Evolutionary conservation across 2,888 invertebrate species (phyloP).

Genomic region (Blera fallax): DNA sequence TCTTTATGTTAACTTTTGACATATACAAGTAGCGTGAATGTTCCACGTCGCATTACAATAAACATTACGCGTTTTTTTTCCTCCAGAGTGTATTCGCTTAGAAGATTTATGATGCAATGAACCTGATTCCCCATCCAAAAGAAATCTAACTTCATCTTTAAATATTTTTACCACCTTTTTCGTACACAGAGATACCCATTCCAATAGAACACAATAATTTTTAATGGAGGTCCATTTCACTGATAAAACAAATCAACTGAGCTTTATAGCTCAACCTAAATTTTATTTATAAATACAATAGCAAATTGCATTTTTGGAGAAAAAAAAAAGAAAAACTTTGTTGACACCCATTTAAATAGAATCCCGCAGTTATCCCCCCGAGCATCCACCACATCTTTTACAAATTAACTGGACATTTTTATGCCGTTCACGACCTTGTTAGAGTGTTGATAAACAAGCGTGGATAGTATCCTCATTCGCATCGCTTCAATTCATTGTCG

Average conservation of each 20-base stretch:
- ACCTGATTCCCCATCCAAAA: too few relatives aligned
- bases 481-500: conserved; percentile 18
- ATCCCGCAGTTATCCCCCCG: background rate
- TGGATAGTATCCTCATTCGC: background rate
- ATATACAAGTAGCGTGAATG: too few relatives aligned
- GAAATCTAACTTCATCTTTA: too few relatives aligned
- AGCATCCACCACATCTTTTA: background rate
- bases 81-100: too few relatives aligned
- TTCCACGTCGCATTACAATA: too few relatives aligned
- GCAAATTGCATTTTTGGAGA: background rate
- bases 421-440: conserved; percentile 18
- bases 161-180: too few relatives aligned
- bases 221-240: background rate
- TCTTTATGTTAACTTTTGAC: too few relatives aligned
- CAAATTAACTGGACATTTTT: conserved; percentile 16
- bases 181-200: too few relatives aligned
- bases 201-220: too few relatives aligned
- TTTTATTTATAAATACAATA: background rate
- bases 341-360: background rate
- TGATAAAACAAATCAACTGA: background rate
- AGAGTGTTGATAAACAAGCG: conserved; percentile 15
- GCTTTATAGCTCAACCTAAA: background rate
- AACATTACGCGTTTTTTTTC: too few relatives aligned
- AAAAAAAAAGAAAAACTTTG: background rate
- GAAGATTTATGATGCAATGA: too few relatives aligned